Evolutionary conservation across 2,113 vertebrate genomes (phyloP).

Genomic region (Ia io): DNA sequence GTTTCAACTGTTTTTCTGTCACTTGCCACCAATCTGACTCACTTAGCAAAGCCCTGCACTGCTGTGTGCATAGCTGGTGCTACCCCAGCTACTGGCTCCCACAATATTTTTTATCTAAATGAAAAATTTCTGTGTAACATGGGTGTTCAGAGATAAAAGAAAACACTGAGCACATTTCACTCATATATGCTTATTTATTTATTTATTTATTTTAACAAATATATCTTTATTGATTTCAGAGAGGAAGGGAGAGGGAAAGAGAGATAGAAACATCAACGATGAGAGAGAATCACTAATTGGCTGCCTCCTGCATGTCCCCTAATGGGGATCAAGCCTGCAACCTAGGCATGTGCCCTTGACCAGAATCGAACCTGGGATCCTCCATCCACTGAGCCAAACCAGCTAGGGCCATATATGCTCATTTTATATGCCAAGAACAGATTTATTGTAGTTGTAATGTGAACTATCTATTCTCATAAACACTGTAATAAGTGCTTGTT

Average conservation of each 20-base stretch:
- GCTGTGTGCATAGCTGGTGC: neutral
- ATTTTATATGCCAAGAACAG: neutral
- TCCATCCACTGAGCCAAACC: no score
- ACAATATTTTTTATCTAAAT: neutral
- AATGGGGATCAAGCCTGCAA: no score
- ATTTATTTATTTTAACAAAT: neutral
- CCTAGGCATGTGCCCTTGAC: no score
- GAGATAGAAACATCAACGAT: no score
- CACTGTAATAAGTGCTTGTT: neutral
- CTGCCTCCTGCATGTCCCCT: no score
- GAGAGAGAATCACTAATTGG: no score
- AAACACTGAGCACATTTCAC: neutral
- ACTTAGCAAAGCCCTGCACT: neutral
- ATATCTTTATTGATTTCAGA: no score
- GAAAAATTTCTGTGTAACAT: neutral
- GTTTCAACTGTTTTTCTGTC: constrained; percentile 27
- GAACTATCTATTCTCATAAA: constrained; percentile 7
- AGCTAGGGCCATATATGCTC: neutral
- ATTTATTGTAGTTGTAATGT: neutral
- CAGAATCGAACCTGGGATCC: no score
- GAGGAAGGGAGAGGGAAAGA: no score
- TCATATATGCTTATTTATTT: neutral
- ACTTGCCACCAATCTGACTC: neutral
- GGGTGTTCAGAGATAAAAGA: constrained; percentile 11
- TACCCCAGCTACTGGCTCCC: neutral